Conservation (phyloP, 2,888 invertebrate species). For the Copidosoma aretas region DNA sequence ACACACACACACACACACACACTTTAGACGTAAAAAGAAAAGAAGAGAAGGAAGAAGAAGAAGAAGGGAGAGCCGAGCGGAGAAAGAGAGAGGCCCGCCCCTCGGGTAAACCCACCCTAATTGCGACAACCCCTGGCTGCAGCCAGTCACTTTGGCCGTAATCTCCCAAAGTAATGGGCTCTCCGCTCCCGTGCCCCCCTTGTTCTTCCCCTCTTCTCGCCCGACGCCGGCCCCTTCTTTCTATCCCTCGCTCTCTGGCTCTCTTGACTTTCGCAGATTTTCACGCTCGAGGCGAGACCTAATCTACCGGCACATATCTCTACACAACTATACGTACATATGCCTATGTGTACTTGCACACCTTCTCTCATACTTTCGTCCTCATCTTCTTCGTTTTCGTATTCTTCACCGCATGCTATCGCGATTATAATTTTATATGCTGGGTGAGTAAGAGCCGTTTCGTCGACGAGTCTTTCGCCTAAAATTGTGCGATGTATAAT, state of each 20-base stretch:
- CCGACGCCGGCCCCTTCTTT: constrained; percentile 25
- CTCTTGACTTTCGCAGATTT: constrained; percentile 40
- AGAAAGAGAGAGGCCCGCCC: constrained; percentile 21
- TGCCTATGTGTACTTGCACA: no score
- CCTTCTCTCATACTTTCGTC: not conserved
- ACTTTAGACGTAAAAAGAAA: no score
- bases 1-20: no score
- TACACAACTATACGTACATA: constrained; percentile 51
- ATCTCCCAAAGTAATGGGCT: constrained; percentile 41
- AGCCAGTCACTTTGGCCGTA: constrained; percentile 38
- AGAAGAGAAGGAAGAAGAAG: constrained; percentile 1
- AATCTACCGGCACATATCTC: constrained; percentile 48
- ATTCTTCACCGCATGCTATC: constrained; percentile 39
- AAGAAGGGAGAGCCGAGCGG: not conserved
- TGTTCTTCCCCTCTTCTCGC: constrained; percentile 42
- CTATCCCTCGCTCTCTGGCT: constrained; percentile 24
- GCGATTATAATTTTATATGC: no score
- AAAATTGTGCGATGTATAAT: no score
- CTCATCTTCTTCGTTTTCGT: not conserved
- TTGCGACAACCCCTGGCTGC: constrained; percentile 39
- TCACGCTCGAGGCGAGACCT: constrained; percentile 39
- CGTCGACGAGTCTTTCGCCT: constrained; percentile 5
- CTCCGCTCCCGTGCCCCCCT: constrained; percentile 44
- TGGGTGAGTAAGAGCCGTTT: constrained; percentile 39
- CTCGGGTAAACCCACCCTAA: constrained; percentile 40